Evolutionary conservation across 2,113 vertebrate genomes (phyloP).

Genomic region (Notiomystis cincta): DNA sequence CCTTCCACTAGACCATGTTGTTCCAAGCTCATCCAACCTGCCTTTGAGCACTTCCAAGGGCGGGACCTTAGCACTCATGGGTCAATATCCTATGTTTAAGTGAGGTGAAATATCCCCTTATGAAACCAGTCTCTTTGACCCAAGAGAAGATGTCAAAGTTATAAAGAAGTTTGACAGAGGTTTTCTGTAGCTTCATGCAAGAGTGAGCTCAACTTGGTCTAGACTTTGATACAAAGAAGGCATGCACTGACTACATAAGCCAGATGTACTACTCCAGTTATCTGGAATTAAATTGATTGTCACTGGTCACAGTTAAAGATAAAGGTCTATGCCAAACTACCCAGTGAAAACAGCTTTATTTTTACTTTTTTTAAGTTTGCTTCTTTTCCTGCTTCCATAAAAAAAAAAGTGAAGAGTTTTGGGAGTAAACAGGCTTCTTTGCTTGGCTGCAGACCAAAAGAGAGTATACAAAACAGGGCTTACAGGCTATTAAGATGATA

Average conservation of each 20-base stretch:
- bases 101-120: not conserved
- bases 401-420: not conserved
- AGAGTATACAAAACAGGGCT: conserved; percentile 59
- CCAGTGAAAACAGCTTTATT: not conserved
- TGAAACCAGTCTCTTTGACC: not conserved
- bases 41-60: not conserved
- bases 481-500: conserved; percentile 71
- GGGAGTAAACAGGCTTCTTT: conserved; percentile 11
- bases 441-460: conserved; percentile 40
- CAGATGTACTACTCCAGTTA: not conserved
- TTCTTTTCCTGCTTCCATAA: not conserved
- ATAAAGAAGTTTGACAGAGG: not conserved
- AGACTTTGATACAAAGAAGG: not conserved
- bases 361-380: not conserved
- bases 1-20: not conserved
- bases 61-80: not conserved
- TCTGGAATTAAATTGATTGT: not conserved
- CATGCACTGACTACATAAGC: not conserved
- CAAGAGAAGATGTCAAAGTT: not conserved
- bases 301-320: not conserved
- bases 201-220: not conserved
- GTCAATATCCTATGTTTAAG: not conserved
- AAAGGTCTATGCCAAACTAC: not conserved
- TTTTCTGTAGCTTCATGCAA: not conserved
- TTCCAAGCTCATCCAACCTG: not conserved